phyloP scores from a whole-genome alignment of 1,140 invertebrate genomes.

The Manduca sexta region DNA sequence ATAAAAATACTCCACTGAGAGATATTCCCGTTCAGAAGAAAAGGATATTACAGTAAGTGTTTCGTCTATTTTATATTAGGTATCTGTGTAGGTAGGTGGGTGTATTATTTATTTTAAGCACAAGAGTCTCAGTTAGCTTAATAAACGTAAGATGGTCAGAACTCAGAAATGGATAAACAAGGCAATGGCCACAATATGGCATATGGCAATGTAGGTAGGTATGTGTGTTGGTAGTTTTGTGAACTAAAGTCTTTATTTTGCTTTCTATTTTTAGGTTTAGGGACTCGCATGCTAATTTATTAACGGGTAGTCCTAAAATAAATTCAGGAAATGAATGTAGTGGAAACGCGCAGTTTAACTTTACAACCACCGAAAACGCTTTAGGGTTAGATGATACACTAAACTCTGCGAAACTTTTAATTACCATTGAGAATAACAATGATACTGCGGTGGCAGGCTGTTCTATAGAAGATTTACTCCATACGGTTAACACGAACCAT shows the following conservation, averaged over 20 bases:
- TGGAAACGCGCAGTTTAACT: not conserved
- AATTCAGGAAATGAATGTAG: not conserved
- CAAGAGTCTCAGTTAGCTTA: too few relatives aligned
- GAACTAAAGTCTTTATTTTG: too few relatives aligned
- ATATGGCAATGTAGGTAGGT: too few relatives aligned
- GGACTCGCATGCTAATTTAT: too few relatives aligned
- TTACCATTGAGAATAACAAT: not conserved
- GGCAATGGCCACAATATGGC: too few relatives aligned
- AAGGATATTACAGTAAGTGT: constrained; percentile 1
- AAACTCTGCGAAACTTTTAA: constrained; percentile 1
- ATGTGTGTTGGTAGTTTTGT: too few relatives aligned
- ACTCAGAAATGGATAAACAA: too few relatives aligned
- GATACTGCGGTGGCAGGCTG: not conserved
- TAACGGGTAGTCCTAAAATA: too few relatives aligned
- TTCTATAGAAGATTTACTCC: not conserved
- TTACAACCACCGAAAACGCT: not conserved
- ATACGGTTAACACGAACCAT: not conserved
- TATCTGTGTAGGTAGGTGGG: too few relatives aligned
- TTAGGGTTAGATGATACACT: not conserved
- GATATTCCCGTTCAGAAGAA: not conserved
- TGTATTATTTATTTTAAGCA: too few relatives aligned
- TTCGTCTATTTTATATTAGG: too few relatives aligned
- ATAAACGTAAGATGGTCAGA: too few relatives aligned
- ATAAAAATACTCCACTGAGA: not conserved
- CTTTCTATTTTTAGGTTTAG: constrained; percentile 1